Evolutionary conservation across 2,113 vertebrate species (phyloP), one percentile per base, ranked within the genome.

Genomic region (Heterocephalus glaber): DNA sequence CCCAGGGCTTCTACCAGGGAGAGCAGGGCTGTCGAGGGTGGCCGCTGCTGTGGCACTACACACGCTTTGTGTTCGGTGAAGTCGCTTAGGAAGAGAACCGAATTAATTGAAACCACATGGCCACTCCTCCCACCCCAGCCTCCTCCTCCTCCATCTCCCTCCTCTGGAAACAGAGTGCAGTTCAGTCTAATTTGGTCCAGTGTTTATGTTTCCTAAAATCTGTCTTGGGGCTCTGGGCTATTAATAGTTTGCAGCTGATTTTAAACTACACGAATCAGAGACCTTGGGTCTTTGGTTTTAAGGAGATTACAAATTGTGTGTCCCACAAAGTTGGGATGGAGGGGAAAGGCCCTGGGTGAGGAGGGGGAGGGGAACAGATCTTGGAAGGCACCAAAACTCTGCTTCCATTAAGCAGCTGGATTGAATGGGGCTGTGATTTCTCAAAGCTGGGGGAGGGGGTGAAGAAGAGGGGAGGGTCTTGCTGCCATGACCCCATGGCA

Each of bases 181-280:
- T 97, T 98, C 97, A 95, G 96, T 98, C 97, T 98, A 98, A 98
- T 98, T 98, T 97, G 97, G 98, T 97, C 97, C 98, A 98, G 97
- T 98, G 98, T 98, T 99, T 98, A 98, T 98, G 97, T 98, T 98
- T 98, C 98, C 98, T 98, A 97, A 98, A 98, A 96, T 98, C 98
- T 97, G 95, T 98, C 96, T 98, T 98, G 98, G 74, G 98, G 96
- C 94, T 93, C 95, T 96, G 96, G 95, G 97, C 98, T 98, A 98
- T 98, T 98, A 98, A 98, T 98, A 98, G 96, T 96, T 97, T 98
- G 98, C 98, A 98, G 98, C 98, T 98, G 98, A 98, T 98, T 98
- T 98, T 98, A 98, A 98, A 98, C 98, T 98, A 97, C 98, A 98
- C 98, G 98, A 98, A 98, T 97, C 98, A 98, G 98, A 98, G 97